Base-by-base conservation (phyloP, 2,888 invertebrate genomes). In the Cynaeus angustus region DNA sequence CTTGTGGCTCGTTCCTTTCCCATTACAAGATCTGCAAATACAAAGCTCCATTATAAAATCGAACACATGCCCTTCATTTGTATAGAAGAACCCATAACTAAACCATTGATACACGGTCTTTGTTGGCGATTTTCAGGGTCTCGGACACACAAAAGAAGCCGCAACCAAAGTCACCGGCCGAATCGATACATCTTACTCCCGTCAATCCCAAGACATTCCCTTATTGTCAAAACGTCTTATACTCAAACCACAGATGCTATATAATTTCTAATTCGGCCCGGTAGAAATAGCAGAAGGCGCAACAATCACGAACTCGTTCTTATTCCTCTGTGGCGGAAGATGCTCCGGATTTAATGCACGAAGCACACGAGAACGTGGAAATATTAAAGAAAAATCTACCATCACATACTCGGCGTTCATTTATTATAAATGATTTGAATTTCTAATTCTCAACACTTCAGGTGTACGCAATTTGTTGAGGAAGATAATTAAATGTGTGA, bases 61-160 rank as follows among this genome's bases (percentile, higher is more conserved):
- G 37, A 66, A 58, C 74, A 73, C 72, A 74, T 74, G 74, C 74
- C 74, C 74, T 73, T 74, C 72, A 72, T 74, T 74, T 74, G 66
- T 69, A 38, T 12, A 30, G 48, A 65, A 52, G 53, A 14, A 28
- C 13, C 70, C 56, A 70, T 72, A 68, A 67, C 74, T 56, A 74
- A 74, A 65, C 66, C 62, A 74, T 74, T 74, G 72, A 68, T 48
- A 46, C 66, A 58, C 55, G 74, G 68, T 66, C 53, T 68, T 74
- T 74, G 74, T 74, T 66, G 62, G 65, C 70, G 70, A 74, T 74
- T 74, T 74, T 59, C 70, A 73, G 59, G 74, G 70, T 61, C 38
- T 56, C 2, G 26, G 28, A 45, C 59, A 64, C 64, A 74, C 65
- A 69, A 69, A 69, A 65, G 68, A 55, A 69, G 68, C 68, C 68